Percentiles rank a stretch among this genome's conserved stretches.
Conservation (phyloP, 2,797 vertebrate genomes). For the Gouania willdenowi region DNA sequence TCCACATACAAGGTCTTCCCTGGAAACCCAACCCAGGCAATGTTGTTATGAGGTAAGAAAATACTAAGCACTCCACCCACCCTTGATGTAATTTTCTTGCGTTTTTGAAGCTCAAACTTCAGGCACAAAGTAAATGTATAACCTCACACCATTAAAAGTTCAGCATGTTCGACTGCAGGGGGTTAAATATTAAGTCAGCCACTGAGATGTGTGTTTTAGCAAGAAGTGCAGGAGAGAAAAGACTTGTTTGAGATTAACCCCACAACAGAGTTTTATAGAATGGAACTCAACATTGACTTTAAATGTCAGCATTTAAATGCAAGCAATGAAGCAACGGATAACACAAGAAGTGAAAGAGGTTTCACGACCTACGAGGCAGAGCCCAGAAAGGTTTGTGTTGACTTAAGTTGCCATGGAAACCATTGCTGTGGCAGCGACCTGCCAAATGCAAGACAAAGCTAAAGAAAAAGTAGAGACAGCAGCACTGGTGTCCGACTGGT, state of each 20-base stretch:
- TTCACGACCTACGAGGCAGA: slow-evolving; percentile 16
- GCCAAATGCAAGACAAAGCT: slow-evolving; percentile 39
- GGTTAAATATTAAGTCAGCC: slow-evolving; percentile 53
- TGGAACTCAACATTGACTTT: not conserved
- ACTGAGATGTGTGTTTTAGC: slow-evolving; percentile 10
- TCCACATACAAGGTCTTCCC: no score
- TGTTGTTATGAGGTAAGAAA: no score
- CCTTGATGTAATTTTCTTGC: no score
- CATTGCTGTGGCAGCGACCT: slow-evolving; percentile 23
- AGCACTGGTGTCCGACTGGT: slow-evolving; percentile 7
- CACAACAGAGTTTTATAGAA: not conserved
- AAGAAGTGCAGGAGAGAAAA: slow-evolving; percentile 18
- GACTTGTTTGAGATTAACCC: not conserved
- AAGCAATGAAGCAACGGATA: slow-evolving; percentile 6
- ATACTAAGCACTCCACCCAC: no score
- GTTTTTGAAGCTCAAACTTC: no score
- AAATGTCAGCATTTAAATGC: slow-evolving; percentile 2
- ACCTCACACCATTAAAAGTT: slow-evolving; percentile 13
- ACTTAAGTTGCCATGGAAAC: slow-evolving; percentile 55
- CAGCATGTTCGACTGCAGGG: slow-evolving; percentile 4
- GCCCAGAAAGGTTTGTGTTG: slow-evolving; percentile 52
- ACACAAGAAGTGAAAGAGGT: slow-evolving; percentile 19
- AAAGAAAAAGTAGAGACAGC: slow-evolving; percentile 32
- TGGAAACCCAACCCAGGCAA: no score
- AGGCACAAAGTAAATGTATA: slow-evolving; percentile 43